Evolutionary conservation across 2,888 invertebrate species (phyloP).

Genomic region (Choreutis nemorana): DNA sequence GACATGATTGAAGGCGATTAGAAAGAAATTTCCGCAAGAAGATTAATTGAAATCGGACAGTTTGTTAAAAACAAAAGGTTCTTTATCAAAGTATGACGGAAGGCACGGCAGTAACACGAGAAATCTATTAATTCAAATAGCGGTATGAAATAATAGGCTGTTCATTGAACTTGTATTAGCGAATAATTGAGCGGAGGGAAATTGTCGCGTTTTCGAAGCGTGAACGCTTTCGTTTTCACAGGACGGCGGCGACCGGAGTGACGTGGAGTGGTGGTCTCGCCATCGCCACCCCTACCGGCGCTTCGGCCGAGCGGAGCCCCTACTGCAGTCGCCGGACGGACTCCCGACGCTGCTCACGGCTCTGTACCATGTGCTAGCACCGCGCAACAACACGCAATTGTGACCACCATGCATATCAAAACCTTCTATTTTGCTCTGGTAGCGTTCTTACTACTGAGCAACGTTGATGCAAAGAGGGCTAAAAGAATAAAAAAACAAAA

Average conservation of each 20-base stretch:
- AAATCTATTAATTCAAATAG: slow-evolving; percentile 25
- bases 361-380: slow-evolving; percentile 41
- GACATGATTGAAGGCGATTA: too few relatives aligned
- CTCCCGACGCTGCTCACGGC: slow-evolving; percentile 37
- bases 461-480: slow-evolving; percentile 29
- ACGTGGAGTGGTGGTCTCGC: slow-evolving; percentile 19
- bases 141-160: slow-evolving; percentile 36
- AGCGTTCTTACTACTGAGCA: slow-evolving; percentile 23
- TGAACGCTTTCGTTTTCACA: slow-evolving; percentile 61
- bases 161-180: slow-evolving; percentile 33
- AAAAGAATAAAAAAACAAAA: slow-evolving; percentile 35
- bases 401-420: slow-evolving; percentile 35
- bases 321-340: slow-evolving; percentile 40
- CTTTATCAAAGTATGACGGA: too few relatives aligned
- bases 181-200: slow-evolving; percentile 53
- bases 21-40: too few relatives aligned
- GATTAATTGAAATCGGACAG: too few relatives aligned
- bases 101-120: slow-evolving; percentile 29
- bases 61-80: too few relatives aligned
- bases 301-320: slow-evolving; percentile 8
- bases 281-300: slow-evolving; percentile 11
- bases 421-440: slow-evolving; percentile 28
- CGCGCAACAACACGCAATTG: slow-evolving; percentile 23
- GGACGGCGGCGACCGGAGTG: slow-evolving; percentile 31
- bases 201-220: slow-evolving; percentile 41